A percentile compares a stretch with the other conserved stretches of the same genome.
Conservation (phyloP, 30 jellyfish, hydroid and myxozoan genomes). For the Cassiopea xamachana region DNA sequence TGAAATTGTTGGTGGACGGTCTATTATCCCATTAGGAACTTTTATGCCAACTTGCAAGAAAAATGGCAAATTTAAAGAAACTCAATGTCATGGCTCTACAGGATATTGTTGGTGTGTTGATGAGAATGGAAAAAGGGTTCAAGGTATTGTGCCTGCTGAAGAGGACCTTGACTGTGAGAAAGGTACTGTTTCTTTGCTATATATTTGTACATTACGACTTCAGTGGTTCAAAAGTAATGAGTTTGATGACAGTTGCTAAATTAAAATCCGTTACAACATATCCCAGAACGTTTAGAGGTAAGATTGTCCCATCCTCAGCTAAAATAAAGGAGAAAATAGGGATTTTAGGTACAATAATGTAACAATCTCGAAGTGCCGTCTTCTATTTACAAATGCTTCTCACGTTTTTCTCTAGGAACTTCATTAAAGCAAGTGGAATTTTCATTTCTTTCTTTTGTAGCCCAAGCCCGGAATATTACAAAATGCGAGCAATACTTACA, state of each 20-base stretch:
- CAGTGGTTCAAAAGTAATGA: too few species aligned
- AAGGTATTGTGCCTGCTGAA: neutral
- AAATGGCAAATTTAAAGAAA: constrained; percentile 56
- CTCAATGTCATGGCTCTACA: constrained; percentile 76
- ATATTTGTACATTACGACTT: neutral
- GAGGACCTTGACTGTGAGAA: constrained; percentile 30
- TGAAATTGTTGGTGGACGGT: constrained; percentile 13
- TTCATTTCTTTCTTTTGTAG: neutral
- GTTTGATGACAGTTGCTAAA: too few species aligned
- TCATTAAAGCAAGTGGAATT: neutral
- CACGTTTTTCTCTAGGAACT: neutral
- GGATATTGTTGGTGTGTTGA: constrained; percentile 87
- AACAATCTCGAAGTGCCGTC: too few species aligned
- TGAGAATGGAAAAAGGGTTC: constrained; percentile 30
- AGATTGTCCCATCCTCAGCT: too few species aligned
- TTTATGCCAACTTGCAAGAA: constrained; percentile 54
- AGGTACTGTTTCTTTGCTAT: constrained; percentile 4
- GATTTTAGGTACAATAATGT: too few species aligned
- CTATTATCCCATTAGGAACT: constrained; percentile 37
- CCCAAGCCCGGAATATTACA: constrained; percentile 33
- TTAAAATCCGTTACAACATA: too few species aligned
- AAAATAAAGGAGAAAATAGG: too few species aligned
- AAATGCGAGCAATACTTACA: constrained; percentile 15
- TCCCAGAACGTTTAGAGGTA: too few species aligned
- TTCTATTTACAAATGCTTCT: neutral